Conservation (phyloP, 2,888 invertebrate species). For the Anagyrus pseudococci region DNA sequence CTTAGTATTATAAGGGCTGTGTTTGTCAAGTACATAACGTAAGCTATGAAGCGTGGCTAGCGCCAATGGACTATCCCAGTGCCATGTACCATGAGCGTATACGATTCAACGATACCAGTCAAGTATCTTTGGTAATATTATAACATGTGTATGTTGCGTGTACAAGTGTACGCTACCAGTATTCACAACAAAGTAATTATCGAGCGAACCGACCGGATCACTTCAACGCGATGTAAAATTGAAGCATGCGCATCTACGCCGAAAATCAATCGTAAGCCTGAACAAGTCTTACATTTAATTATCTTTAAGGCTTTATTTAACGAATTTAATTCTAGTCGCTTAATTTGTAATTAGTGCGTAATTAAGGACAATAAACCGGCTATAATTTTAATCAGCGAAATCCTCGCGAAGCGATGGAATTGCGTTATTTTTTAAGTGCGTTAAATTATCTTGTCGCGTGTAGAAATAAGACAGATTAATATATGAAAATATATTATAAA, state of each 20-base stretch:
- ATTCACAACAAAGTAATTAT: not conserved
- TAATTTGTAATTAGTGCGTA: constrained; percentile 13
- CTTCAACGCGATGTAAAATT: too few species aligned
- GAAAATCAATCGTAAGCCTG: too few species aligned
- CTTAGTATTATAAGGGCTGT: not conserved
- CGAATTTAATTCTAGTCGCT: constrained; percentile 8
- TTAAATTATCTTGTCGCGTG: constrained; percentile 32
- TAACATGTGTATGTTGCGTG: not conserved
- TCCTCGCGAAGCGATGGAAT: constrained; percentile 4
- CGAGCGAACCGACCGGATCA: not conserved
- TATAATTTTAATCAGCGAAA: constrained; percentile 14
- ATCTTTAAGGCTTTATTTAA: not conserved
- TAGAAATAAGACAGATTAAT: constrained; percentile 39
- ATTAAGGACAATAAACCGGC: constrained; percentile 33
- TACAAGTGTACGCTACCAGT: not conserved
- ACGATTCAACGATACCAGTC: not conserved
- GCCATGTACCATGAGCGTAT: not conserved
- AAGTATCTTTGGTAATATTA: not conserved
- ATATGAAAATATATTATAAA: constrained; percentile 45
- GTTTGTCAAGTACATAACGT: not conserved
- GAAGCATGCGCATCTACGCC: too few species aligned
- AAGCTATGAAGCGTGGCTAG: not conserved
- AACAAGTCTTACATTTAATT: too few species aligned
- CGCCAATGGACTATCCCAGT: not conserved
- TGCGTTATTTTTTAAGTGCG: constrained; percentile 3